Evolutionary conservation across 2,113 vertebrate species (phyloP).

Genomic region (Rhinolophus sinicus): DNA sequence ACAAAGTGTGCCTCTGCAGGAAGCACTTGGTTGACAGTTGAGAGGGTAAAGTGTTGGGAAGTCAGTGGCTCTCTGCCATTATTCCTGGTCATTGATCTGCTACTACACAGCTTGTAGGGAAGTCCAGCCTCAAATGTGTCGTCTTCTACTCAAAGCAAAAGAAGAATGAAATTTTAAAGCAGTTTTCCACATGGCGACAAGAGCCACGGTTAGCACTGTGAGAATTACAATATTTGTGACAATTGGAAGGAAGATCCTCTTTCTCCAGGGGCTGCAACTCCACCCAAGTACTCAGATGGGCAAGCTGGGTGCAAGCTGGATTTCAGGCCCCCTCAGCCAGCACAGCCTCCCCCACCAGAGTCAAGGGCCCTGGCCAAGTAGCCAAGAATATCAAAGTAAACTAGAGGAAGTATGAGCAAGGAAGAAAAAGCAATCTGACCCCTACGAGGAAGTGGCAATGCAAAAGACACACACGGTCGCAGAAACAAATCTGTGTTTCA

Average conservation of each 20-base stretch:
- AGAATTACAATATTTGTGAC: neutral
- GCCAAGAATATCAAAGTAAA: neutral
- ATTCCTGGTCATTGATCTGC: neutral
- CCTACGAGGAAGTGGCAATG: fast-evolving
- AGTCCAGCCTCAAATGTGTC: too few relatives aligned
- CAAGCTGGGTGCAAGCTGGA: neutral
- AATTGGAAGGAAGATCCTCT: neutral
- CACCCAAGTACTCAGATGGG: neutral
- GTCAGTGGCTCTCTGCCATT: neutral
- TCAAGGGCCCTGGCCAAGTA: neutral
- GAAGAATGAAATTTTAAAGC: neutral
- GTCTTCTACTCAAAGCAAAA: neutral
- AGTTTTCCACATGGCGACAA: neutral
- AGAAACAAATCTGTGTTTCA: neutral
- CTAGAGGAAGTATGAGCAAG: neutral
- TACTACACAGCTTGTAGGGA: neutral
- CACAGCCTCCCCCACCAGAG: neutral
- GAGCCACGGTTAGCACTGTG: neutral
- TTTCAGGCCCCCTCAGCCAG: neutral
- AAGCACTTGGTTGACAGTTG: neutral
- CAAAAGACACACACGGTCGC: neutral
- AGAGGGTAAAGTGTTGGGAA: neutral
- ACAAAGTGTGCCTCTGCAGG: neutral
- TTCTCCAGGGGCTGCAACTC: neutral
- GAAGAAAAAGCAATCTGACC: neutral